Percentiles rank a stretch among this genome's conserved stretches.
Conservation (phyloP, 1,140 invertebrate genomes). For the Cepaea nemoralis region DNA sequence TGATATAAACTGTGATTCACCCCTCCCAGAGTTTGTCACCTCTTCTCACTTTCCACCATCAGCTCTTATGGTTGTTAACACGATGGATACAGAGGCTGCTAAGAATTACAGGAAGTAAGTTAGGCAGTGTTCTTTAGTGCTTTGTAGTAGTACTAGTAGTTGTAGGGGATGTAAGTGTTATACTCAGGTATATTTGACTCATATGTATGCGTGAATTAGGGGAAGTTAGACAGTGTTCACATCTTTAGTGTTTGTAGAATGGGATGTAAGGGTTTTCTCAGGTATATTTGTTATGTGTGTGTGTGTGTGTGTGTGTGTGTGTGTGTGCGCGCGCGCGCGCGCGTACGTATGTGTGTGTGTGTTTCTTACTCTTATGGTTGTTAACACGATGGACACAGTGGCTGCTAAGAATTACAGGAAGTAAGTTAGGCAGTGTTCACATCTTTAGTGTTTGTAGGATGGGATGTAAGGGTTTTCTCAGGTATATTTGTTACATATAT, state of each 20-base stretch:
- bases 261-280: too few relatives aligned
- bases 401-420: constrained; percentile 41
- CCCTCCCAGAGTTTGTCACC: not conserved
- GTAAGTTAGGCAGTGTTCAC: constrained; percentile 35
- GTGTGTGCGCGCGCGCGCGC: not conserved
- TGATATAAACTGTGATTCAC: not conserved
- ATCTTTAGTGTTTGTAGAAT: too few relatives aligned
- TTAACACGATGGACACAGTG: constrained; percentile 40
- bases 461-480: too few relatives aligned
- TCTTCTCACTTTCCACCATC: not conserved
- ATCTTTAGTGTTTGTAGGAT: too few relatives aligned
- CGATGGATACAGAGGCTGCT: constrained; percentile 40
- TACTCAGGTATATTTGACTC: too few relatives aligned
- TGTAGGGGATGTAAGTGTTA: too few relatives aligned
- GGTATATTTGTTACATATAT: not conserved
- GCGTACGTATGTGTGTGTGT: too few relatives aligned
- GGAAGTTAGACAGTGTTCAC: too few relatives aligned
- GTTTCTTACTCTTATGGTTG: constrained; percentile 42
- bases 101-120: constrained; percentile 43
- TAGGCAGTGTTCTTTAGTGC: not conserved
- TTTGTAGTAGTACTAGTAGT: too few relatives aligned
- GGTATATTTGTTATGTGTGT: not conserved
- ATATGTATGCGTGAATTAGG: too few relatives aligned
- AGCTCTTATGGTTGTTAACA: constrained; percentile 40
- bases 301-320: not conserved